These are phyloP conservation scores for Lepidurus couesii DNA, from an alignment of 1,140 invertebrate species.

Conservation along the genomic window DNA sequence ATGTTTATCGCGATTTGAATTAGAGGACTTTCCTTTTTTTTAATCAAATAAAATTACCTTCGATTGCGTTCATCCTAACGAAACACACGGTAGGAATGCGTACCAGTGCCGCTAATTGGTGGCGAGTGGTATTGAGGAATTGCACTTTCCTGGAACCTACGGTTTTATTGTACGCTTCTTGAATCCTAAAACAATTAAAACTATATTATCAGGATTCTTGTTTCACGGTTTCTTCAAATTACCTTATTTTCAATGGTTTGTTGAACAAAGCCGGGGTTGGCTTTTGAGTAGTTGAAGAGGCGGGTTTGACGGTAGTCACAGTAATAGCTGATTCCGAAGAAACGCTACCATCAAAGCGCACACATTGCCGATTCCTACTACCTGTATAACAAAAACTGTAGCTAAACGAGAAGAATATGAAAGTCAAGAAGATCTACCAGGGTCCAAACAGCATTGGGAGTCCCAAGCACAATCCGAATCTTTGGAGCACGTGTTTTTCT, in stretches of 20 bases:
- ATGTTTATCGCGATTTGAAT: background rate
- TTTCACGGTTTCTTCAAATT: background rate
- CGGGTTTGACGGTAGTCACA: background rate
- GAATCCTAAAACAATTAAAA: background rate
- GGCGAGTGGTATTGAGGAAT: background rate
- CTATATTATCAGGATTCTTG: background rate
- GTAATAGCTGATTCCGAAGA: background rate
- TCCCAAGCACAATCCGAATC: background rate
- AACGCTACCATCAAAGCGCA: background rate
- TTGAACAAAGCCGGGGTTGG: background rate
- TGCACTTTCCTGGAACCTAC: constrained; percentile 9
- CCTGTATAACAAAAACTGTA: background rate
- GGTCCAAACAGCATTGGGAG: background rate
- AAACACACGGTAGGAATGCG: background rate
- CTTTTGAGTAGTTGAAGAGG: background rate
- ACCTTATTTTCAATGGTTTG: background rate
- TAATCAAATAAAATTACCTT: background rate
- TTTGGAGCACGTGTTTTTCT: background rate
- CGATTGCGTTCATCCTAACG: background rate
- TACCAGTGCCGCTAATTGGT: background rate
- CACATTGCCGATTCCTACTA: background rate
- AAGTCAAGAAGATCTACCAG: background rate
- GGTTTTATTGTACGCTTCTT: background rate
- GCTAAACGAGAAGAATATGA: background rate
- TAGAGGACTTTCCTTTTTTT: too few species aligned